phyloP scores from a whole-genome alignment of 2,113 vertebrate species.

The Spermophilus dauricus region DNA sequence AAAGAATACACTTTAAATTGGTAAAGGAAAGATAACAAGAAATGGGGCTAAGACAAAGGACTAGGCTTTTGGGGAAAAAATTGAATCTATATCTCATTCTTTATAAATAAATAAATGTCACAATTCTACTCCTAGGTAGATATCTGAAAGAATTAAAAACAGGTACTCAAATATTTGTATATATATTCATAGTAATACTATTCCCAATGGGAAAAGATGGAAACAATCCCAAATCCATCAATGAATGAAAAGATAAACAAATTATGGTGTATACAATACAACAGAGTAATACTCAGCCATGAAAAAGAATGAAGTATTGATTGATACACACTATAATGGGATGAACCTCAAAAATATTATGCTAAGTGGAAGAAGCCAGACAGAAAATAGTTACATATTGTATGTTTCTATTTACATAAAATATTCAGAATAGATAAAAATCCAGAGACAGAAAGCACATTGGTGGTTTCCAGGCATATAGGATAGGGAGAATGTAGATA shows the following conservation, averaged over 20 bases:
- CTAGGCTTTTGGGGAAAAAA: neutral
- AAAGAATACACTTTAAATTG: constrained; percentile 34
- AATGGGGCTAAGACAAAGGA: neutral
- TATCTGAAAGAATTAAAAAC: constrained; percentile 43
- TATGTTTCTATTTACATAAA: constrained; percentile 14
- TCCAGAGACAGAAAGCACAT: neutral
- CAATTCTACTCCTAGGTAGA: neutral
- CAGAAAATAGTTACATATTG: neutral
- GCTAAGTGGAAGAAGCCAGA: neutral
- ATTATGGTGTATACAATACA: neutral
- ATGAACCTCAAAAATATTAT: constrained; percentile 41
- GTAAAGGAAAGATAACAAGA: neutral
- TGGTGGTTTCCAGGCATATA: neutral
- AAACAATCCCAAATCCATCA: neutral
- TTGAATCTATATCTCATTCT: constrained; percentile 44
- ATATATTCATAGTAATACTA: neutral
- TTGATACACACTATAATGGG: neutral
- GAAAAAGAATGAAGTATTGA: constrained; percentile 43
- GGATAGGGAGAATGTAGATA: neutral
- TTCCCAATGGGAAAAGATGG: neutral
- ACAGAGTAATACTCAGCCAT: neutral
- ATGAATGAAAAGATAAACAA: neutral
- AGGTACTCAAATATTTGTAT: constrained; percentile 14
- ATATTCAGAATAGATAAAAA: constrained; percentile 23
- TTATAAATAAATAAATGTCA: constrained; percentile 12